These are phyloP conservation scores for Galeopterus variegatus DNA, from an alignment of 2,113 vertebrate species.

Conservation along the genomic window DNA sequence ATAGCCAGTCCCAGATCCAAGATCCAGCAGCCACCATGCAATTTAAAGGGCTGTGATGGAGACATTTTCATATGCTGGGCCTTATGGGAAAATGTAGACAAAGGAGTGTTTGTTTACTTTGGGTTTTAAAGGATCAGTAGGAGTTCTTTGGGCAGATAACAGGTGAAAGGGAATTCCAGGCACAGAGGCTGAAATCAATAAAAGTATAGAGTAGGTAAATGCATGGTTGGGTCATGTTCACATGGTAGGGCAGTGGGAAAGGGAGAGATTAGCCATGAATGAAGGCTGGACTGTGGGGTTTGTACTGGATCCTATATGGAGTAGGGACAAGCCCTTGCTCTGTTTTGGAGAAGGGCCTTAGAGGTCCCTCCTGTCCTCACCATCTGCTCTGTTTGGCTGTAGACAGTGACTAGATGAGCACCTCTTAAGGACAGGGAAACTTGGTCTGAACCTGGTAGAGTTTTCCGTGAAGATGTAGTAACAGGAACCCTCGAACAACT, in stretches of 20 bases:
- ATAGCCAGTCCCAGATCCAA: too few species aligned
- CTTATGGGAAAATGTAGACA: background rate
- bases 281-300: background rate
- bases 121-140: background rate
- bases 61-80: background rate
- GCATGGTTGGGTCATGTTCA: background rate
- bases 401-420: background rate
- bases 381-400: background rate
- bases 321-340: too few species aligned
- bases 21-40: too few species aligned
- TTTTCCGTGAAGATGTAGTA: background rate
- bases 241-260: too few species aligned
- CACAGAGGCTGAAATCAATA: background rate
- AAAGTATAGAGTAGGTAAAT: background rate
- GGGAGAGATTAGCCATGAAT: background rate
- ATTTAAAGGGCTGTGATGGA: background rate
- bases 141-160: background rate
- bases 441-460: background rate
- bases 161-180: background rate
- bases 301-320: background rate
- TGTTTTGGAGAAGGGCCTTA: background rate
- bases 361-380: background rate
- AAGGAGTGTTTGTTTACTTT: background rate
- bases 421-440: background rate
- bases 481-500: background rate